These are phyloP conservation scores for Amphimallon solstitiale DNA, from an alignment of 2,888 invertebrate species.

Conservation along the genomic window DNA sequence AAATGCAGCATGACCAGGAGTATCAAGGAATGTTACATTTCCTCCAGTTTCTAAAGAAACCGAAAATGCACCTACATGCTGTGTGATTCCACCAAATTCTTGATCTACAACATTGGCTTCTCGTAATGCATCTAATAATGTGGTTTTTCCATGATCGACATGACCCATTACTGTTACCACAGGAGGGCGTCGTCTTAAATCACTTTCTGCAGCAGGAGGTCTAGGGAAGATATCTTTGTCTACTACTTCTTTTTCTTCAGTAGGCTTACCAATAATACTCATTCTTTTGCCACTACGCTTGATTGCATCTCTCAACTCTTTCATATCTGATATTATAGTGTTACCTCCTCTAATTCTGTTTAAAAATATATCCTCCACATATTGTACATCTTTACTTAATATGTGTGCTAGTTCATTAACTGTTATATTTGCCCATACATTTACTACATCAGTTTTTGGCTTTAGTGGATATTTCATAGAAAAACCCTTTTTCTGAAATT, in stretches of 20 bases:
- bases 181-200: conserved; percentile 82
- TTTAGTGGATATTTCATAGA: conserved; percentile 73
- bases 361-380: conserved; percentile 58
- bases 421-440: conserved; percentile 85
- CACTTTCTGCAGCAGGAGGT: conserved; percentile 73
- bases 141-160: conserved; percentile 99
- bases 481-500: conserved; percentile 63
- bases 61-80: conserved; percentile 98
- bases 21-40: conserved; percentile 93
- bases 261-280: conserved; percentile 58
- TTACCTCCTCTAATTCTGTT: conserved; percentile 53
- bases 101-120: conserved; percentile 86
- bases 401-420: conserved; percentile 77
- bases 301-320: conserved; percentile 57
- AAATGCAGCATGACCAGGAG: conserved; percentile 99
- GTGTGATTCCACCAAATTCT: conserved; percentile 99
- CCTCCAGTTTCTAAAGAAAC: conserved; percentile 71
- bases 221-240: conserved; percentile 65
- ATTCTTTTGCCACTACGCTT: conserved; percentile 57
- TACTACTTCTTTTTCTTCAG: conserved; percentile 45
- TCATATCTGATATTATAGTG: conserved; percentile 55
- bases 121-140: conserved; percentile 88
- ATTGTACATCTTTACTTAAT: conserved; percentile 72
- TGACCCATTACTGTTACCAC: conserved; percentile 99
- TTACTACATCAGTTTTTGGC: conserved; percentile 67